These are phyloP conservation scores for Atractosteus spatula DNA, from an alignment of 2,113 vertebrate species.

Conservation along the genomic window DNA sequence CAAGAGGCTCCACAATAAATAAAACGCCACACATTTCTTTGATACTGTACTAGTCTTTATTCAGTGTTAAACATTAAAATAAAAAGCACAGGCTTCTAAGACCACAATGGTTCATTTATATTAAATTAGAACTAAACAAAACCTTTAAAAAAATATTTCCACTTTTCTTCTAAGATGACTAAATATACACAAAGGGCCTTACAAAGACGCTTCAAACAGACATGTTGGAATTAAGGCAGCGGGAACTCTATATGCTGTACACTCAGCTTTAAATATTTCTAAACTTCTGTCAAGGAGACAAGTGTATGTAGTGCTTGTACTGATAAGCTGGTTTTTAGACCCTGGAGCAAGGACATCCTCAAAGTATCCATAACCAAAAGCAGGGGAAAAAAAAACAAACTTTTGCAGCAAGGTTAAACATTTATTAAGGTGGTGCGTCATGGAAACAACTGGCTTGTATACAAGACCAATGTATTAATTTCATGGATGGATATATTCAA, in stretches of 20 bases:
- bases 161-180: conserved; percentile 35
- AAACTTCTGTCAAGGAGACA: conserved; percentile 64
- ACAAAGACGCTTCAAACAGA: conserved; percentile 51
- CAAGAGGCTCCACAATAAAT: too few relatives aligned
- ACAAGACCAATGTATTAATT: too few relatives aligned
- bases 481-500: too few relatives aligned
- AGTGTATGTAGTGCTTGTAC: conserved; percentile 55
- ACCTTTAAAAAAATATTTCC: conserved; percentile 49
- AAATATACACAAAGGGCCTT: conserved; percentile 41
- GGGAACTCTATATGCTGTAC: conserved; percentile 50
- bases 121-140: conserved; percentile 24
- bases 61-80: too few relatives aligned
- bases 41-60: too few relatives aligned
- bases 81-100: too few relatives aligned
- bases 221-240: conserved; percentile 58
- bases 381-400: background rate
- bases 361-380: conserved; percentile 15
- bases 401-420: too few relatives aligned
- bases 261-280: conserved; percentile 56
- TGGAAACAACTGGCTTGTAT: too few relatives aligned
- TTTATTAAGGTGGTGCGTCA: too few relatives aligned
- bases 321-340: conserved; percentile 49
- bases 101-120: too few relatives aligned
- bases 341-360: conserved; percentile 36
- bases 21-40: too few relatives aligned